These are phyloP conservation scores for Folsomia candida DNA, from an alignment of 2,888 invertebrate species.

Conservation along the genomic window DNA sequence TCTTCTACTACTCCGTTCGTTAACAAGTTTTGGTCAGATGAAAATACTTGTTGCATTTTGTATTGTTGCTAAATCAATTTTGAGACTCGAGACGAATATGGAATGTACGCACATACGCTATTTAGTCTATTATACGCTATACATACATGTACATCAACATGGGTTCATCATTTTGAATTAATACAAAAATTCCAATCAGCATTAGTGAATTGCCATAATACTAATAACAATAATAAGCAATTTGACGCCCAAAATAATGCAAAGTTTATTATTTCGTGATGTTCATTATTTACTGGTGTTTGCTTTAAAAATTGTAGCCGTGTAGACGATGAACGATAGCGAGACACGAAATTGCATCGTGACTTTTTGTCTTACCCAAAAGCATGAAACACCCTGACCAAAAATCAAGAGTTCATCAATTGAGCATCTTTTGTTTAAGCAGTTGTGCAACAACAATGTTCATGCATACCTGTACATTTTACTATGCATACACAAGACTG, in stretches of 20 bases:
- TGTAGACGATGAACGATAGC: background rate
- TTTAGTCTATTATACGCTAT: no score
- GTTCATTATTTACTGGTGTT: constrained; percentile 1
- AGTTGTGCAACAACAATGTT: constrained; percentile 13
- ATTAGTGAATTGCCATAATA: constrained; percentile 14
- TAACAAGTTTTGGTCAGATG: no score
- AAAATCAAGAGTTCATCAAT: background rate
- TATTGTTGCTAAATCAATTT: no score
- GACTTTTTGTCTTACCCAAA: background rate
- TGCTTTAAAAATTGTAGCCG: background rate
- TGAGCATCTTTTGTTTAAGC: constrained; percentile 12
- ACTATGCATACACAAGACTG: no score
- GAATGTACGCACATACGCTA: no score
- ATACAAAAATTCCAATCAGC: constrained; percentile 14
- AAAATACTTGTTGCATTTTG: no score
- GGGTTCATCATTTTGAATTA: no score
- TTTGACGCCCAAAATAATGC: constrained; percentile 19
- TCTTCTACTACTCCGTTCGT: no score
- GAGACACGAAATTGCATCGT: background rate
- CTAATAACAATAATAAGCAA: no score
- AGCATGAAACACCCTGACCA: background rate
- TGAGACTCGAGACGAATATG: no score
- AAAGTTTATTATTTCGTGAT: constrained; percentile 16
- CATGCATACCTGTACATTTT: no score
- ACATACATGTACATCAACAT: no score